Evolutionary conservation across 2,113 vertebrate species (phyloP).

Genomic region (Physeter macrocephalus): DNA sequence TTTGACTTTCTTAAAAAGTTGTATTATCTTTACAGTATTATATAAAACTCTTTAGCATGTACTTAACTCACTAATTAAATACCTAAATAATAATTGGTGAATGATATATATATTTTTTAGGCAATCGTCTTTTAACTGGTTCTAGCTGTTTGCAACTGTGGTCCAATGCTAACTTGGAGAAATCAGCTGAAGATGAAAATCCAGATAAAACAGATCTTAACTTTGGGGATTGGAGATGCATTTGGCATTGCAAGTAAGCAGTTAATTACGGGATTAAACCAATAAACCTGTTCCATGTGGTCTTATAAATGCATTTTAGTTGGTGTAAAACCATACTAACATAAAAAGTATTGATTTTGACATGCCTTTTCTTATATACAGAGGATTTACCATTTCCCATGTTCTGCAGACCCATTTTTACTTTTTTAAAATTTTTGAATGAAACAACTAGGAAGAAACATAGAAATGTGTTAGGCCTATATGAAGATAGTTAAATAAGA

Average conservation of each 20-base stretch:
- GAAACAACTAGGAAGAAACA: background rate
- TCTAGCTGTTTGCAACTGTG: constrained; percentile 92
- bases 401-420: background rate
- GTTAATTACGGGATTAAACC: background rate
- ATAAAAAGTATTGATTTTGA: background rate
- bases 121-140: constrained; percentile 90
- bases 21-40: background rate
- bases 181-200: constrained; percentile 72
- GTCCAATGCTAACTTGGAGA: constrained; percentile 80
- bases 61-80: constrained; percentile 27
- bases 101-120: constrained; percentile 74
- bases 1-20: background rate
- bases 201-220: constrained; percentile 67
- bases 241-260: constrained; percentile 97
- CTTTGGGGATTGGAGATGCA: constrained; percentile 87
- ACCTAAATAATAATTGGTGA: constrained; percentile 21
- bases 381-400: background rate
- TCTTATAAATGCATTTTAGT: background rate
- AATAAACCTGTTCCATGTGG: background rate
- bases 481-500: background rate
- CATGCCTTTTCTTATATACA: background rate
- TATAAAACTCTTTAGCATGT: background rate
- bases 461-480: background rate
- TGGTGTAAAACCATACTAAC: background rate
- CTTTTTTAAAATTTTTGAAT: background rate